A percentile compares a stretch with the other conserved stretches of the same genome.
Conservation (phyloP, 2,888 invertebrate species). For the Morpho deidamia region DNA sequence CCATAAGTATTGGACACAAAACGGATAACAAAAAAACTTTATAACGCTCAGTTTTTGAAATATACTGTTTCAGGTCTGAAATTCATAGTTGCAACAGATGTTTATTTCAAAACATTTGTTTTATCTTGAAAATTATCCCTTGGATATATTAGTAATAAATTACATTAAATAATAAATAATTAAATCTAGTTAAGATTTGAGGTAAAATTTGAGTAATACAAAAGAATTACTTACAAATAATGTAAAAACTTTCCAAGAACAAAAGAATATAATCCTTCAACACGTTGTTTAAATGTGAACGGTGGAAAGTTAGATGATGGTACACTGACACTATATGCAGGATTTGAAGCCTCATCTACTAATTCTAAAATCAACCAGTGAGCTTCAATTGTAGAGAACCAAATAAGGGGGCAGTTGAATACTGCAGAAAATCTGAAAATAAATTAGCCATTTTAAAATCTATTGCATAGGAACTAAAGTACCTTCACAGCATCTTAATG, state of each 20-base stretch:
- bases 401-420: slow-evolving; percentile 37
- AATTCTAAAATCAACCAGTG: slow-evolving; percentile 31
- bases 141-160: too few species aligned
- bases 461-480: too few species aligned
- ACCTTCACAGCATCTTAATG: too few species aligned
- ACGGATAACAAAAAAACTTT: too few species aligned
- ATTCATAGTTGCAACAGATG: too few species aligned
- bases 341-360: slow-evolving; percentile 33
- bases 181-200: too few species aligned
- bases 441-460: not conserved
- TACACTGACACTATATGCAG: slow-evolving; percentile 31
- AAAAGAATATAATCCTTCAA: slow-evolving; percentile 10
- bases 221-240: slow-evolving; percentile 7
- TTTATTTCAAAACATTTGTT: too few species aligned
- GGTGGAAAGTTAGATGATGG: slow-evolving; percentile 28
- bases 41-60: too few species aligned
- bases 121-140: too few species aligned
- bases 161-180: too few species aligned
- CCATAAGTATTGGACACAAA: too few species aligned
- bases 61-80: too few species aligned
- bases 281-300: slow-evolving; percentile 32
- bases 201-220: not conserved
- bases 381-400: slow-evolving; percentile 35
- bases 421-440: slow-evolving; percentile 26
- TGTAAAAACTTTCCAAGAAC: slow-evolving; percentile 8